These are phyloP conservation scores for Orius insidiosus DNA, from an alignment of 1,140 invertebrate genomes.

Conservation along the genomic window DNA sequence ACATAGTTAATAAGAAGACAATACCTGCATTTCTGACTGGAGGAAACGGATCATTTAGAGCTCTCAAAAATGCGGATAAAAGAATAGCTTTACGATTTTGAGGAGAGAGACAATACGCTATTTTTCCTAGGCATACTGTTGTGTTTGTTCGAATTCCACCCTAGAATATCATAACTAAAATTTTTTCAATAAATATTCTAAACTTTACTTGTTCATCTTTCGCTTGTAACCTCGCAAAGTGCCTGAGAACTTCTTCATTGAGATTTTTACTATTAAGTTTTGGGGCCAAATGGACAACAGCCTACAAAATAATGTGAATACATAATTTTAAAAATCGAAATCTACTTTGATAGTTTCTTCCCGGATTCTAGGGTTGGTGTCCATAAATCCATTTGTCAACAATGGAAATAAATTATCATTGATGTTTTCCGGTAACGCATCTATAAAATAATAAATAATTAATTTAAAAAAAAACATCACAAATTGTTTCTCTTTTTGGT, in stretches of 20 bases:
- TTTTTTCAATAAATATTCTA: too few relatives aligned
- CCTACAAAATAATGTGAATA: slow-evolving; percentile 32
- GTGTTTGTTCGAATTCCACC: slow-evolving; percentile 85
- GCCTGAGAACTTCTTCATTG: slow-evolving; percentile 87
- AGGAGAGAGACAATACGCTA: slow-evolving; percentile 84
- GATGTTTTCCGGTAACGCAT: slow-evolving; percentile 46
- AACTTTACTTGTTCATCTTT: slow-evolving; percentile 73
- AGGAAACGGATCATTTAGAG: slow-evolving; percentile 88
- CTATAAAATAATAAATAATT: slow-evolving; percentile 17
- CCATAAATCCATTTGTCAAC: slow-evolving; percentile 84
- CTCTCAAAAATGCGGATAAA: slow-evolving; percentile 84
- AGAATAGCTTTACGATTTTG: slow-evolving; percentile 87
- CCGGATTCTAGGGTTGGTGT: slow-evolving; percentile 88
- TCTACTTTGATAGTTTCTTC: slow-evolving; percentile 90
- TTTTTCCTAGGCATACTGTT: slow-evolving; percentile 96
- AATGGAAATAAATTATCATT: slow-evolving; percentile 75
- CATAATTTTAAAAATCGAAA: slow-evolving; percentile 3
- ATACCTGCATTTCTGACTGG: slow-evolving; percentile 68
- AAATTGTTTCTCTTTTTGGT: too few relatives aligned
- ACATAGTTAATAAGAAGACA: slow-evolving; percentile 3
- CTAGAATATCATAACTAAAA: slow-evolving; percentile 25
- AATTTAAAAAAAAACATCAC: too few relatives aligned
- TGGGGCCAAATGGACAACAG: slow-evolving; percentile 81
- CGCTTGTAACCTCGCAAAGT: slow-evolving; percentile 87
- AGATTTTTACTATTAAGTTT: slow-evolving; percentile 97